A percentile compares a stretch with the other conserved stretches of the same genome.
phyloP scores from a whole-genome alignment of 2,797 vertebrate species.

The Syndactyla subalaris region DNA sequence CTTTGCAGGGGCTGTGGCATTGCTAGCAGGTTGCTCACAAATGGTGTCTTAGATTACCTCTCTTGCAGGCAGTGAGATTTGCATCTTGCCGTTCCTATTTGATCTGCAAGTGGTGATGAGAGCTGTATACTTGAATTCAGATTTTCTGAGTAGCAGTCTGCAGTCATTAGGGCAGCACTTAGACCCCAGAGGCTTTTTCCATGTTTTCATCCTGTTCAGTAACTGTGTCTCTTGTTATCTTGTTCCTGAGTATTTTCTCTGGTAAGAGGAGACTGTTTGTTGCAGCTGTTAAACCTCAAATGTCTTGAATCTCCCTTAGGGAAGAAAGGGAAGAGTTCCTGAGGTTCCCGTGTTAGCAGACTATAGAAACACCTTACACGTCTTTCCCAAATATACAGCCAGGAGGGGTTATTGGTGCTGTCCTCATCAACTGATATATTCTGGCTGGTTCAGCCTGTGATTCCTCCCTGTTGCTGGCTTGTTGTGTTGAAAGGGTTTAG shows the following conservation, averaged over 20 bases:
- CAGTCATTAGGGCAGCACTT: constrained; percentile 48
- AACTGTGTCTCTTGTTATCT: constrained; percentile 60
- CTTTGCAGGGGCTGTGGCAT: constrained; percentile 1
- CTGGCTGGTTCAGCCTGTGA: not conserved
- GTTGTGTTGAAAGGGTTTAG: not conserved
- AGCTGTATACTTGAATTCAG: constrained; percentile 18
- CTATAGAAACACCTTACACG: not conserved
- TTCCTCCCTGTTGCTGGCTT: not conserved
- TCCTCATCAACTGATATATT: constrained; percentile 10
- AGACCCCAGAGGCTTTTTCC: constrained; percentile 53
- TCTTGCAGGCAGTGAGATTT: constrained; percentile 28
- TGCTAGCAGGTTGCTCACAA: constrained; percentile 31
- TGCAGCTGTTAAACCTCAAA: constrained; percentile 66
- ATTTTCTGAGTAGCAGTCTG: constrained; percentile 43
- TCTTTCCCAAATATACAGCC: constrained; percentile 1
- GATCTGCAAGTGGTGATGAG: constrained; percentile 36
- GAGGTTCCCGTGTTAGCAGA: constrained; percentile 18
- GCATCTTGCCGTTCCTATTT: constrained; percentile 41
- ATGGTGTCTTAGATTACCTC: constrained; percentile 18
- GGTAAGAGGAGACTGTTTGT: constrained; percentile 60
- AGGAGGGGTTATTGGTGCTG: constrained; percentile 8
- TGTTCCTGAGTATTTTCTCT: constrained; percentile 63
- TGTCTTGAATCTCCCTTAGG: constrained; percentile 52
- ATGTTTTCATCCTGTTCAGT: constrained; percentile 55
- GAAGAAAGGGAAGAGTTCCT: constrained; percentile 36